Base-by-base conservation (phyloP, 2,888 invertebrate genomes). In the Pedicia rivosa region DNA sequence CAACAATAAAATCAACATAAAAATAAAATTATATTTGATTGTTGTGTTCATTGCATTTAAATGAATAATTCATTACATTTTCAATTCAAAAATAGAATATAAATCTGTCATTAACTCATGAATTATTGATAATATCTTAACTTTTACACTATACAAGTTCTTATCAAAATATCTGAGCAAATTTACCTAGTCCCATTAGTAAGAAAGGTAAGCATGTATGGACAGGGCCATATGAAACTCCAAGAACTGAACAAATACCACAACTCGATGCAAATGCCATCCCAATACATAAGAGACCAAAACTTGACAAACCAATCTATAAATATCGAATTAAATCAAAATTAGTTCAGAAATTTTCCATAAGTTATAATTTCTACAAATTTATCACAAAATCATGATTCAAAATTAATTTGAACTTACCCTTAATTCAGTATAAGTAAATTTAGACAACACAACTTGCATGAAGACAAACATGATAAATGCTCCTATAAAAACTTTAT, bases 181-280 rank as follows among this genome's bases (percentile, higher is more conserved):
- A 70, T n/a, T n/a, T n/a, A n/a, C n/a, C 68, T 46, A 82, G 68
- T 42, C 84, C 84, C 70, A 86, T 73, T 12, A 87, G 55, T 40
- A 87, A 65, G 57, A 87, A 84, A 5, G 84, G 84, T 41, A 86
- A 59, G 10, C 83, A 78, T 8, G 79, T 76, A 55, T 87, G 84
- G 2, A 86, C 76, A 1, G 84, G 84, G 2, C 84, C 82, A 55
- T 80, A 84, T 20, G 77, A 68, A 24, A 83, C 64, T 6, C 77
- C 76, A 39, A 78, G 52, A 7, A 74, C 53, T 2, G 82, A 78
- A 50, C 82, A 81, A 50, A 82, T 55, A 35, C 82, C 77, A 38
- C 77, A 69, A 2, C 80, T 72, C 22, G 75, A 69, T 3, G 75
- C 53, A 48, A 83, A 78, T 1, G 84, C 75, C 64, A 82, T 69